Evolutionary conservation across 1,140 invertebrate species (phyloP), one percentile per base, ranked within the genome.

Genomic region (Leptinotarsa texana): DNA sequence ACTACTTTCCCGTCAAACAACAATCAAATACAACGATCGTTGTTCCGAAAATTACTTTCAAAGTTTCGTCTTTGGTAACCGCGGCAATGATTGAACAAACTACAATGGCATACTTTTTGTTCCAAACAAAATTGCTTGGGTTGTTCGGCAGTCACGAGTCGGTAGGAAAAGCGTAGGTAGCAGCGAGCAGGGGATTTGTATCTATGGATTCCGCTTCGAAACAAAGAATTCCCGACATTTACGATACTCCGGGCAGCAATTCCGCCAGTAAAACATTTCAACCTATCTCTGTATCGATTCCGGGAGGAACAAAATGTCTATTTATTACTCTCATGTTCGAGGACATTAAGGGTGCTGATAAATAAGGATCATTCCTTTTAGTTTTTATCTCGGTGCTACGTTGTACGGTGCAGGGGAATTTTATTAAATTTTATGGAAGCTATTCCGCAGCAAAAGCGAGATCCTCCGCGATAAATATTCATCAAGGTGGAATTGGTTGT

Each of bases 221-320:
- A 68, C 66, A 68, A 68, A 68, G 33, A 47, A 68, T n/a, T 68
- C 33, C n/a, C 74, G 74, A 75, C 75, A 68, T 80, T 80, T 80
- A 81, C 75, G 78, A 80, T 75, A 63, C 80, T 78, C 77, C 66
- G 22, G 78, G 74, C 73, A 74, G 75, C 75, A 49, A 72, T 81
- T 81, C 67, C 74, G 72, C 79, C 73, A 72, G 67, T 73, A 74
- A 73, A 79, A 79, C 80, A 78, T 79, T 81, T 76, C 67, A 73
- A 73, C 75, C 71, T 69, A 72, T 73, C 76, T 77, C 74, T 24
- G 63, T 69, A 77, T 77, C 76, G 76, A 75, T 73, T 75, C 57
- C 57, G 21, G 51, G 73, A 74, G 73, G 63, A 75, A 69, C 66
- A 47, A 68, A 68, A 68, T 47, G 66, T 42, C 66, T 68, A 68